phyloP scores from a whole-genome alignment of 2,888 invertebrate genomes.

The Drosophila trichaetosa region DNA sequence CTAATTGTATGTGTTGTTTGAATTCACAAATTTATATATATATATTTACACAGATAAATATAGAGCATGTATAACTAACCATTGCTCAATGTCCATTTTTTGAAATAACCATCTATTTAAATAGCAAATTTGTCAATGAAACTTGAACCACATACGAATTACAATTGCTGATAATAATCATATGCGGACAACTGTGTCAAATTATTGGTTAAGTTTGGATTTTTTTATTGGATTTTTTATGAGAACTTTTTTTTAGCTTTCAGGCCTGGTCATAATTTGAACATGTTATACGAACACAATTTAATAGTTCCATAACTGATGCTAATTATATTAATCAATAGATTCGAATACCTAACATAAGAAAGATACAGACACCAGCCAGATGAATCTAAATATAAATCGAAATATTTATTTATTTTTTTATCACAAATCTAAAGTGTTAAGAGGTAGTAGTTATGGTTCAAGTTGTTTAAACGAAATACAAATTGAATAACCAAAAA shows the following conservation, averaged over 20 bases:
- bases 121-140: no score
- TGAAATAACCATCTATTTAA: neutral
- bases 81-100: constrained; percentile 1
- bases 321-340: neutral
- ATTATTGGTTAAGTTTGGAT: no score
- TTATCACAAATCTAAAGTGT: neutral
- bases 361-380: neutral
- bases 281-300: neutral
- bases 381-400: neutral
- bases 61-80: neutral
- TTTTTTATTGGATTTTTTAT: no score
- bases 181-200: neutral
- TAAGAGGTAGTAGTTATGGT: neutral
- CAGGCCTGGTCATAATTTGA: neutral
- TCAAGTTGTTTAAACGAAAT: no score
- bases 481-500: neutral
- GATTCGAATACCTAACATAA: rapidly evolving
- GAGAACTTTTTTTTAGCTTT: no score
- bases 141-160: neutral
- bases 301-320: neutral
- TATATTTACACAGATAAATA: neutral
- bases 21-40: neutral
- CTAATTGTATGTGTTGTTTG: neutral
- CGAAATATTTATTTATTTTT: neutral
- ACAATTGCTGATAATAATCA: neutral